Percentiles rank a stretch among this genome's conserved stretches.
phyloP scores from a whole-genome alignment of 2,113 vertebrate species.

The Myocastor coypus region DNA sequence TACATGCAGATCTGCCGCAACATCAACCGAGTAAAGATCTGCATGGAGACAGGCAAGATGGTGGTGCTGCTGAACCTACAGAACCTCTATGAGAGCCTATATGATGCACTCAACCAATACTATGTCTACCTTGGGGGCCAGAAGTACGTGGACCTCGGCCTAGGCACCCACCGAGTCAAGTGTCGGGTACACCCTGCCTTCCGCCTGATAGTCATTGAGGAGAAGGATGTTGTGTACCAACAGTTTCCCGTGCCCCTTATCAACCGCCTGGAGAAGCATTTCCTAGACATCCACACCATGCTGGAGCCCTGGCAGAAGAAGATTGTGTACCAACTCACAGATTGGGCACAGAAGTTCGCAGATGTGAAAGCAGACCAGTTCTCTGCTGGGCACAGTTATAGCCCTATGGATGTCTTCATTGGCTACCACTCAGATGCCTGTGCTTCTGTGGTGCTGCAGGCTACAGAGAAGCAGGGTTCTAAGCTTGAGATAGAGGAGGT shows the following conservation, averaged over 20 bases:
- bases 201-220: constrained; percentile 95
- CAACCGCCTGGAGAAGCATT: constrained; percentile 99
- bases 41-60: constrained; percentile 96
- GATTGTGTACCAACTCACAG: constrained; percentile 86
- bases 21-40: constrained; percentile 97
- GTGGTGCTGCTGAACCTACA: constrained; percentile 96
- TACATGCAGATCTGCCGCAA: constrained; percentile 97
- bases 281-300: constrained; percentile 93
- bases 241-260: constrained; percentile 97
- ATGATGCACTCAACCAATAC: constrained; percentile 98
- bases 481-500: constrained; percentile 62
- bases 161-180: constrained; percentile 98
- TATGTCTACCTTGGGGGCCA: constrained; percentile 96
- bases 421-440: constrained; percentile 95
- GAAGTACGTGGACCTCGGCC: constrained; percentile 96
- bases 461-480: constrained; percentile 80
- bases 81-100: constrained; percentile 98
- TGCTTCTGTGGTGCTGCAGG: constrained; percentile 93
- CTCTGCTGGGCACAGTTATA: constrained; percentile 83
- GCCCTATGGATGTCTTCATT: constrained; percentile 92
- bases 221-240: constrained; percentile 94
- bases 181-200: constrained; percentile 95
- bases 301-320: constrained; percentile 88
- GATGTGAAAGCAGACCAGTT: constrained; percentile 60
- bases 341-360: constrained; percentile 89